Evolutionary conservation across 2,888 invertebrate genomes (phyloP), one percentile per base, ranked within the genome.

Genomic region (Apodemia mormo): DNA sequence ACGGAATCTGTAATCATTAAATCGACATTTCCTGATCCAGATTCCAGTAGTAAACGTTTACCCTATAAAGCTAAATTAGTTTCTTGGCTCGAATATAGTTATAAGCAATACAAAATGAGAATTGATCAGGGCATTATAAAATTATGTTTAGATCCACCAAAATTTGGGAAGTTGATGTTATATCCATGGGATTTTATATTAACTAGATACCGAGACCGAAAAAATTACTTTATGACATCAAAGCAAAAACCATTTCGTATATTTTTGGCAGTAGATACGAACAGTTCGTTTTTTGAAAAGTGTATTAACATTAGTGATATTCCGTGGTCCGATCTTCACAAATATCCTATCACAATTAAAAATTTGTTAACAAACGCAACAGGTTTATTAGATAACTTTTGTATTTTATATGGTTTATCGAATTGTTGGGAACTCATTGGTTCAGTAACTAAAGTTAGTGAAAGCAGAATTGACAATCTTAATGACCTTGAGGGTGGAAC

Each of bases 391-490:
- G 88, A 90, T 67, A 85, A 83, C 71, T 89, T 91, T 80, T 90
- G 89, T 76, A 89, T 93, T 77, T 80, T 93, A 76, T 81, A 81
- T 76, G 93, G 93, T n/a, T 80, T 86, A 73, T 65, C 81, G 33
- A 75, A 82, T 73, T 91, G 90, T 73, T 94, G 93, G 93, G 91
- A 93, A 82, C 75, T 93, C 66, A 80, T 88, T 70, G 92, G 92
- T 10, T 84, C 87, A 65, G 87, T 89, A 30, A 81, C 85, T 67
- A 91, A 90, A 82, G 73, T 86, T 66, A 76, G 73, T 45, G 75
- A 75, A 68, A 69, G 71, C 54, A 73, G 72, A 67, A 54, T 37
- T 9, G 74, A 70, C 56, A 69, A 14, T 66, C 65, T 73, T 37
- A 49, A 54, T 10, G 56, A 69, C 40, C 5, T 58, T 10, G 61